These are phyloP conservation scores for Pedionomus torquatus DNA, from an alignment of 2,113 vertebrate genomes.

Conservation along the genomic window DNA sequence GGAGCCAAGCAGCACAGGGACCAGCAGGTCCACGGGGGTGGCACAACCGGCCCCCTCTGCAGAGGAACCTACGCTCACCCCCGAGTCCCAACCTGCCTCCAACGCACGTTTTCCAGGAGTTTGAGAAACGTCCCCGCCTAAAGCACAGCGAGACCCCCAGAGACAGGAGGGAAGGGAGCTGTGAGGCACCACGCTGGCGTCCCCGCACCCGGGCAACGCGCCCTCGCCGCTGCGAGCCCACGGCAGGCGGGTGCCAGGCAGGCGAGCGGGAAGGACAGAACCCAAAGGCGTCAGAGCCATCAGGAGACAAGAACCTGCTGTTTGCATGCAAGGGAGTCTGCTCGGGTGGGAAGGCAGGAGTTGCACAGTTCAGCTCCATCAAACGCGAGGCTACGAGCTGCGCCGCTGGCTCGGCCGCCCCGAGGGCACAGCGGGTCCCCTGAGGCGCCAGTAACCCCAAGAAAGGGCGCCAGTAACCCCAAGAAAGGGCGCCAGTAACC, in stretches of 20 bases:
- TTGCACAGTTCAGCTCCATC: not conserved
- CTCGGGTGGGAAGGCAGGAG: fast-evolving
- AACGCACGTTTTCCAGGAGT: not conserved
- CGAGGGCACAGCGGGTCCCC: no score
- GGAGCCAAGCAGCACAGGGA: fast-evolving
- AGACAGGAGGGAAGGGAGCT: fast-evolving
- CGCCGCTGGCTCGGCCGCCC: no score
- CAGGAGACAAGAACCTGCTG: not conserved
- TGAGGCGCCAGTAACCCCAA: no score
- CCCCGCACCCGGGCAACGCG: fast-evolving
- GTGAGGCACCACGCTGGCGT: fast-evolving
- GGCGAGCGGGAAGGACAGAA: not conserved
- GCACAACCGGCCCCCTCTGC: not conserved
- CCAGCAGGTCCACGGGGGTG: fast-evolving
- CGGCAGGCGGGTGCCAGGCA: not conserved
- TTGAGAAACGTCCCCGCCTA: fast-evolving
- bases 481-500: no score
- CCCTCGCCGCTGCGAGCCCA: not conserved
- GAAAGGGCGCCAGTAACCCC: no score
- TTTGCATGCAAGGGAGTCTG: no score
- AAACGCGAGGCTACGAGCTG: no score
- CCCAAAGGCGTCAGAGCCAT: fast-evolving
- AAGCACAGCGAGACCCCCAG: not conserved
- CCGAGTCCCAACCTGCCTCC: not conserved
- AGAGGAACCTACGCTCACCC: fast-evolving